phyloP scores from a whole-genome alignment of 2,888 invertebrate species.

The Andrena fulva region DNA sequence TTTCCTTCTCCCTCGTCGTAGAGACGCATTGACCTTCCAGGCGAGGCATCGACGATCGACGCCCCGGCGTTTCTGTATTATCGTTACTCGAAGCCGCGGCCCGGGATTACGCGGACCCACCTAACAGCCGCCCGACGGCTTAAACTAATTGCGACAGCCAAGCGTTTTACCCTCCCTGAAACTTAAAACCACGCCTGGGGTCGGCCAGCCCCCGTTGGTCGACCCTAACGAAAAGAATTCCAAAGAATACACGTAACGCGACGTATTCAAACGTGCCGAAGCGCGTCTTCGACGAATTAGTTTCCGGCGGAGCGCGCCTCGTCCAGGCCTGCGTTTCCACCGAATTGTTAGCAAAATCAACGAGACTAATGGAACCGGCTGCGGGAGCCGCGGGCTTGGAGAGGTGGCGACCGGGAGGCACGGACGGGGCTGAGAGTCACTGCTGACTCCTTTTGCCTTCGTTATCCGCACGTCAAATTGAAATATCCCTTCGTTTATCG shows the following conservation, averaged over 20 bases:
- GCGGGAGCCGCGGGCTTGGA: not conserved
- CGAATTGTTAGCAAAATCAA: not conserved
- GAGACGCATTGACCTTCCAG: slow-evolving; percentile 70
- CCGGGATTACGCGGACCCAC: slow-evolving; percentile 20
- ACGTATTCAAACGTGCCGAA: not conserved
- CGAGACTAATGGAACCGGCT: not conserved
- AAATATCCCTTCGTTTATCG: not conserved
- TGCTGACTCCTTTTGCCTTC: slow-evolving; percentile 8
- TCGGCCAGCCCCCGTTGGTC: slow-evolving; percentile 8
- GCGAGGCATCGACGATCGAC: slow-evolving; percentile 52
- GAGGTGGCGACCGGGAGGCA: not conserved
- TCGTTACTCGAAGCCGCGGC: slow-evolving; percentile 23
- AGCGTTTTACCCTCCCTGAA: slow-evolving; percentile 47
- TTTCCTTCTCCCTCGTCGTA: slow-evolving; percentile 66
- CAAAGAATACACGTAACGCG: not conserved
- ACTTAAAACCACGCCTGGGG: slow-evolving; percentile 45
- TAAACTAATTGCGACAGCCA: slow-evolving; percentile 35
- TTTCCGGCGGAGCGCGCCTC: not conserved
- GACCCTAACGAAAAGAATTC: slow-evolving; percentile 12
- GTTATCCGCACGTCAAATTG: slow-evolving; percentile 13
- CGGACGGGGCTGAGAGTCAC: not conserved
- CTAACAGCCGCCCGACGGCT: slow-evolving; percentile 8
- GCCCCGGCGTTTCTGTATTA: slow-evolving; percentile 20
- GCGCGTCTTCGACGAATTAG: not conserved
- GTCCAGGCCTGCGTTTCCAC: not conserved